Evolutionary conservation across 2,888 invertebrate genomes (phyloP).

Genomic region (Mesoligia furuncula): DNA sequence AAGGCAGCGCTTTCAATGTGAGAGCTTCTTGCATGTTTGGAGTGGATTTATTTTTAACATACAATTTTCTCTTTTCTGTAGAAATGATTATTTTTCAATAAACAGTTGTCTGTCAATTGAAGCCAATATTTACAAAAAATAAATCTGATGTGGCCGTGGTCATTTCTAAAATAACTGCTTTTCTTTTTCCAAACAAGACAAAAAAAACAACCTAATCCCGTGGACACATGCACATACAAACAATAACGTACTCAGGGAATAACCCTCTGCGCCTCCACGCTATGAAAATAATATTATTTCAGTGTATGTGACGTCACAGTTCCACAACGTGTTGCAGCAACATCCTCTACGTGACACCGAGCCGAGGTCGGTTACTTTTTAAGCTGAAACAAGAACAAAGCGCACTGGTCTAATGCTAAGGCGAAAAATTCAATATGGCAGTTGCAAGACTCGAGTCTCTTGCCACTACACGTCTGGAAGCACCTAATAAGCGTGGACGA

Average conservation of each 20-base stretch:
- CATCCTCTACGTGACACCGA: conserved; percentile 51
- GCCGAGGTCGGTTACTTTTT: conserved; percentile 52
- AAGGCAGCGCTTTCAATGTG: conserved; percentile 31
- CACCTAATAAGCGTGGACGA: conserved; percentile 81
- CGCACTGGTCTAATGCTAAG: conserved; percentile 59
- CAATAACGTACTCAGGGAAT: conserved; percentile 51
- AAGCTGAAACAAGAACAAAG: conserved; percentile 67
- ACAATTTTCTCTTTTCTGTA: neutral
- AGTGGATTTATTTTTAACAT: conserved; percentile 36
- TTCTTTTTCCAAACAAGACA: neutral
- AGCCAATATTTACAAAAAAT: neutral
- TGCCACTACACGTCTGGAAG: conserved; percentile 79
- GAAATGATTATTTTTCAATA: too few species aligned
- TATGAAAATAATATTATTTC: conserved; percentile 57
- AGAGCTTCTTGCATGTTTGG: neutral
- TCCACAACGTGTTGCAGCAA: conserved; percentile 47
- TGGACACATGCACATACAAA: conserved; percentile 27
- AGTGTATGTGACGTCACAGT: conserved; percentile 38
- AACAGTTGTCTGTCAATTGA: neutral
- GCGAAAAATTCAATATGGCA: conserved; percentile 80
- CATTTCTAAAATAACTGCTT: neutral
- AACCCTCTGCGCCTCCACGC: conserved; percentile 44
- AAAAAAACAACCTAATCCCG: conserved; percentile 7
- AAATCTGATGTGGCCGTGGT: neutral
- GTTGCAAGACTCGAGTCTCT: conserved; percentile 75